phyloP scores from a whole-genome alignment of 1,140 invertebrate species.

The Reticulitermes speratus region DNA sequence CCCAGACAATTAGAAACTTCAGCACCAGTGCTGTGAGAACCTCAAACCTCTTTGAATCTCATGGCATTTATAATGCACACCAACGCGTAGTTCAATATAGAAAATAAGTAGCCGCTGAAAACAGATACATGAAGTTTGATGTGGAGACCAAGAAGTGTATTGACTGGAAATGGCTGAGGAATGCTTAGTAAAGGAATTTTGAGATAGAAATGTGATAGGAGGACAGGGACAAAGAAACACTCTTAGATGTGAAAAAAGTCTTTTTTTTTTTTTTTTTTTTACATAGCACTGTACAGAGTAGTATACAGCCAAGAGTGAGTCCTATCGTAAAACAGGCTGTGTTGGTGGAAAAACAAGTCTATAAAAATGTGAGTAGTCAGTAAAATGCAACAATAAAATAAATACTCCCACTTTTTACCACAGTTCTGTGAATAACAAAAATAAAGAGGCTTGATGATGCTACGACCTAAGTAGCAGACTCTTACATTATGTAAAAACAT shows the following conservation, averaged over 20 bases:
- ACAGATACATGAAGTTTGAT: no score
- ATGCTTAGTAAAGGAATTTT: no score
- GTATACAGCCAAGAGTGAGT: background rate
- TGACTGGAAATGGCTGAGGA: no score
- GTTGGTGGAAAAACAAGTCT: background rate
- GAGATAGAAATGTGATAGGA: no score
- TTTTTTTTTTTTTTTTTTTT: background rate
- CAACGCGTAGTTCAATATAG: no score
- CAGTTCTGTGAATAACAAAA: background rate
- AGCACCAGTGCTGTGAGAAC: no score
- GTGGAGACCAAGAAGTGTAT: no score
- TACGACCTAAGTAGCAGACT: background rate
- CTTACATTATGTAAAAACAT: background rate
- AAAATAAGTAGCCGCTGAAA: no score
- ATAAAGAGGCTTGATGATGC: background rate
- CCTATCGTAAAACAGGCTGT: constrained; percentile 7
- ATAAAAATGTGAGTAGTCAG: background rate
- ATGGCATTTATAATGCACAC: no score
- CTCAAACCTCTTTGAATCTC: no score
- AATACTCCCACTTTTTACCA: background rate
- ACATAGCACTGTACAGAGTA: constrained; percentile 11
- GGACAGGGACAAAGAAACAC: no score
- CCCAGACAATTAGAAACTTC: no score
- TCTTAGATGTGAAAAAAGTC: background rate
- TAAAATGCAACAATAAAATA: background rate